A percentile compares a stretch with the other conserved stretches of the same genome.
These are phyloP conservation scores for Cebidichthys violaceus DNA, from an alignment of 2,113 vertebrate genomes.

Conservation along the genomic window DNA sequence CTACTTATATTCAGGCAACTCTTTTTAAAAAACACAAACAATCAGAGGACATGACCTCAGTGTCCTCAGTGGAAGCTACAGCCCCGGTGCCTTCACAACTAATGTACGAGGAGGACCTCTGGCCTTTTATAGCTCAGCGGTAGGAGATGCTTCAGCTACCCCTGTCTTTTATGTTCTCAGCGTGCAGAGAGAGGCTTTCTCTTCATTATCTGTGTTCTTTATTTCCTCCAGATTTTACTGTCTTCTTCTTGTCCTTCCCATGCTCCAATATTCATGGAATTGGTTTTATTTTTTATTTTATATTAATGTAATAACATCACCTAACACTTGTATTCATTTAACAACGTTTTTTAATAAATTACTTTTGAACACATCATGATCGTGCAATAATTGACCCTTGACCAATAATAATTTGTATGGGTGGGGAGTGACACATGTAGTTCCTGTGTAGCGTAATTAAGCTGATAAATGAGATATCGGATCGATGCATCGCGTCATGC, in stretches of 20 bases:
- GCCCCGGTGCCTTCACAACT: constrained; percentile 43
- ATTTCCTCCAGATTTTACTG: background rate
- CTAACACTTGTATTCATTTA: too few species aligned
- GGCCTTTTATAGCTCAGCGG: background rate
- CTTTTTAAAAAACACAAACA: background rate
- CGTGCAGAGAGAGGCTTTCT: background rate
- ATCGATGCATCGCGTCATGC: too few species aligned
- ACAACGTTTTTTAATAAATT: too few species aligned
- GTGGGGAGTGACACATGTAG: too few species aligned
- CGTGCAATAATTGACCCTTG: too few species aligned
- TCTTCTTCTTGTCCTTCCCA: background rate
- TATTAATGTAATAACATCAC: too few species aligned
- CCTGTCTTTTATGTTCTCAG: constrained; percentile 10
- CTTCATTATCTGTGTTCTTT: background rate
- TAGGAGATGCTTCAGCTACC: background rate
- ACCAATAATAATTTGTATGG: background rate
- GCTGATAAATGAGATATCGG: too few species aligned
- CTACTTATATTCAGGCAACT: background rate
- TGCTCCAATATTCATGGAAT: background rate
- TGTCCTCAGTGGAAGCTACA: constrained; percentile 12
- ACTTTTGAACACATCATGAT: too few species aligned
- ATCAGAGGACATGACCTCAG: constrained; percentile 9
- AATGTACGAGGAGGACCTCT: constrained; percentile 25
- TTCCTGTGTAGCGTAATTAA: too few species aligned
- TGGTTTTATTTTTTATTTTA: too few species aligned